phyloP scores from a whole-genome alignment of 2,888 invertebrate species.

The Chaetoderma sp. region DNA sequence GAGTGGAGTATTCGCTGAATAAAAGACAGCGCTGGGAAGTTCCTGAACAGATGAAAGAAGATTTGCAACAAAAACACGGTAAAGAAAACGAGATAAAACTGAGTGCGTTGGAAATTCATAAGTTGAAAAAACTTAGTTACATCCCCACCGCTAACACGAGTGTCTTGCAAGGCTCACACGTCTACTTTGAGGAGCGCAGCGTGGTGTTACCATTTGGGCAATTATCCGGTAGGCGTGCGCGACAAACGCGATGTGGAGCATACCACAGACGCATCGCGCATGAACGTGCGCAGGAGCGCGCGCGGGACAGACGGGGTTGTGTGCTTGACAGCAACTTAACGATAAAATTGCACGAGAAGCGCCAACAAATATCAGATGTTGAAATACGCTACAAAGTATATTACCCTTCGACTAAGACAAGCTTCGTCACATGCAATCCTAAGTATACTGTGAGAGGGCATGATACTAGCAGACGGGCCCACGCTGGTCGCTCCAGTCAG shows the following conservation, averaged over 20 bases:
- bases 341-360: no score
- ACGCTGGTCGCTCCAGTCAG: no score
- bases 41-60: conserved; percentile 6
- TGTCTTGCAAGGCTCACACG: background rate
- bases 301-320: background rate
- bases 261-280: background rate
- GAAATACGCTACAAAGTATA: conserved; percentile 1
- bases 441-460: no score
- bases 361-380: background rate
- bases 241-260: background rate
- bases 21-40: conserved; percentile 14
- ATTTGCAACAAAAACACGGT: background rate
- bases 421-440: background rate
- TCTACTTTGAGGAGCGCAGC: background rate
- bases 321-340: no score
- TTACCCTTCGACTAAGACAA: background rate
- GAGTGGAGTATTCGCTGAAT: conserved; percentile 12
- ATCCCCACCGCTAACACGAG: background rate
- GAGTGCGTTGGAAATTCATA: background rate
- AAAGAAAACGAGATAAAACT: conserved; percentile 6
- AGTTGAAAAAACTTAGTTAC: background rate
- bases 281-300: background rate
- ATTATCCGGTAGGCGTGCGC: background rate
- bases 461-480: no score
- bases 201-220: no score